Conservation (phyloP, 37 sponge, comb jelly and placozoan genomes). For the Eunapius fragilis region DNA sequence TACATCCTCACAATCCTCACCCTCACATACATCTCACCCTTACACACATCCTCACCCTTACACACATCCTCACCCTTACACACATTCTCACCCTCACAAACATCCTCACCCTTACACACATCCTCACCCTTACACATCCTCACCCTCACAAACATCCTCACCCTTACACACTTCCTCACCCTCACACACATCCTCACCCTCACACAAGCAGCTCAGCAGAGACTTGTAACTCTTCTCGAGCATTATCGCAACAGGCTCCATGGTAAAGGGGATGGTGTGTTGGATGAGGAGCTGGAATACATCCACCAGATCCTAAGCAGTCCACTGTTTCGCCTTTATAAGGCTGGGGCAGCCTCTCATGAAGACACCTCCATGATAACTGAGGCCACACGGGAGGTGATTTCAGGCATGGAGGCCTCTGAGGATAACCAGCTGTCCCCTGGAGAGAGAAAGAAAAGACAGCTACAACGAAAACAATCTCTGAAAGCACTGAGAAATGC, state of each 20-base stretch:
- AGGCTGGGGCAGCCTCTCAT: neutral
- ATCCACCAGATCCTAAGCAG: conserved; percentile 65
- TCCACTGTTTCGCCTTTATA: conserved; percentile 66
- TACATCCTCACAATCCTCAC: neutral
- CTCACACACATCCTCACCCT: neutral
- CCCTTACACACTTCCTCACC: too few relatives aligned
- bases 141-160: neutral
- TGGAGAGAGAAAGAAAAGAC: conserved; percentile 3
- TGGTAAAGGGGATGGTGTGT: conserved; percentile 23
- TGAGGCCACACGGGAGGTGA: conserved; percentile 40
- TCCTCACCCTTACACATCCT: neutral
- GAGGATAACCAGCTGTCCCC: conserved; percentile 28
- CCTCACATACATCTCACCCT: neutral
- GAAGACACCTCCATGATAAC: conserved; percentile 22
- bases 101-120: neutral
- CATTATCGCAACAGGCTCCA: conserved; percentile 66
- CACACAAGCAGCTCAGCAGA: conserved; percentile 20
- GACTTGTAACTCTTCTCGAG: conserved; percentile 49
- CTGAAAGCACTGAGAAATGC: conserved; percentile 56
- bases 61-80: neutral
- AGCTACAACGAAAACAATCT: conserved; percentile 26
- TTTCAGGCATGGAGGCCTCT: conserved; percentile 4
- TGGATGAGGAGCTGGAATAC: conserved; percentile 77
- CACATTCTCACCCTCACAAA: too few relatives aligned
- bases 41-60: too few relatives aligned